phyloP scores from a whole-genome alignment of 2,888 invertebrate genomes.

The Callosobruchus maculatus region DNA sequence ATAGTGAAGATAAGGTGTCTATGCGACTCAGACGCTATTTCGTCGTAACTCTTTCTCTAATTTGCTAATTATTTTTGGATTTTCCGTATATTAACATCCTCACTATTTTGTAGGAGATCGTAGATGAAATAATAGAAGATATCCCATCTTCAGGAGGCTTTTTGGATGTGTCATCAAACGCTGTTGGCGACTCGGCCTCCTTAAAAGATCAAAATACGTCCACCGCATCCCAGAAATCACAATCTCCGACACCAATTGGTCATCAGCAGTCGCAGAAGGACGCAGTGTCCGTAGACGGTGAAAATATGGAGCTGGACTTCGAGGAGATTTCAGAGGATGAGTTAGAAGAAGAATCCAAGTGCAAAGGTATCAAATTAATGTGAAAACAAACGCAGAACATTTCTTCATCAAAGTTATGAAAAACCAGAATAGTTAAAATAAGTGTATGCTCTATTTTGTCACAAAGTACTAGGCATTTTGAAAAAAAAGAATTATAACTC shows the following conservation, averaged over 20 bases:
- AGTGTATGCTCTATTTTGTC: too few species aligned
- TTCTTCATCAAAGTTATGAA: too few species aligned
- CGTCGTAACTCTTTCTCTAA: too few species aligned
- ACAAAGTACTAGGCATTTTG: too few species aligned
- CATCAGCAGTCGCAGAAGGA: conserved; percentile 34
- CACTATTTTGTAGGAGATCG: conserved; percentile 6
- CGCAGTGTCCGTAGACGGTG: conserved; percentile 60
- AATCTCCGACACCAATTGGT: conserved; percentile 26
- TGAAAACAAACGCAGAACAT: too few species aligned
- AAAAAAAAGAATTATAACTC: too few species aligned
- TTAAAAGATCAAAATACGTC: conserved; percentile 34
- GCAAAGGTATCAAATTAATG: conserved; percentile 50
- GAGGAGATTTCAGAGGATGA: conserved; percentile 90
- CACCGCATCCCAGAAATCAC: conserved; percentile 35
- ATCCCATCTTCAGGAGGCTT: conserved; percentile 14
- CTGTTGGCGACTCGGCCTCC: conserved; percentile 30
- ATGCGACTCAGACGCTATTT: too few species aligned
- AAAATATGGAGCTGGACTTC: conserved; percentile 75
- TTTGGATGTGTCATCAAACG: conserved; percentile 9
- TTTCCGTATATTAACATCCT: too few species aligned
- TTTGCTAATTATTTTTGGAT: too few species aligned
- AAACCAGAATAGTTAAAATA: too few species aligned
- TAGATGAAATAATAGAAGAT: conserved; percentile 31
- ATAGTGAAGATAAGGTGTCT: too few species aligned
- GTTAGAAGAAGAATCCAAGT: conserved; percentile 74